These are phyloP conservation scores for Halcyon smyrnensis DNA, from an alignment of 2,797 vertebrate species.

Conservation along the genomic window DNA sequence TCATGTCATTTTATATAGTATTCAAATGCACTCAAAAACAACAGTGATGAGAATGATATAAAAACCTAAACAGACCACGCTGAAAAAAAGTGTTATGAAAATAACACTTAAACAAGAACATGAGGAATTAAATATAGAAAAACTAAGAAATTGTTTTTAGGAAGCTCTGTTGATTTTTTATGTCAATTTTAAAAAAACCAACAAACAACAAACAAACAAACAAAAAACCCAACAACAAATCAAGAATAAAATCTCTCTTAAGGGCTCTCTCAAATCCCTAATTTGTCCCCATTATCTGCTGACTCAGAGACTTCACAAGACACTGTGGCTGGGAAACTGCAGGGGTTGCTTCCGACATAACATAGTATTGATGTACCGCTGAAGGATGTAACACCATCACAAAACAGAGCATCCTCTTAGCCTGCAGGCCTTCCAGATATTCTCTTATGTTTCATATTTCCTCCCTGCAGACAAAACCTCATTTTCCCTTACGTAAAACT, in stretches of 20 bases:
- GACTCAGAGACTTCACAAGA: conserved; percentile 60
- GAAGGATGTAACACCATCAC: conserved; percentile 31
- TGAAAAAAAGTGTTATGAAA: background rate
- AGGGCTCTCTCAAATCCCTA: conserved; percentile 2
- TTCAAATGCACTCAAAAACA: conserved; percentile 28
- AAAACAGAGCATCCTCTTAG: conserved; percentile 36
- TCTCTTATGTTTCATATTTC: conserved; percentile 18
- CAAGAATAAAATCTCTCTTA: background rate
- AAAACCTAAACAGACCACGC: background rate
- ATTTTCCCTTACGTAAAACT: conserved; percentile 27
- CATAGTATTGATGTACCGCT: conserved; percentile 16
- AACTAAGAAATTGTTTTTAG: background rate
- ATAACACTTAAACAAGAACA: conserved; percentile 12
- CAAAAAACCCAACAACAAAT: background rate
- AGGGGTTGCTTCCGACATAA: conserved; percentile 55
- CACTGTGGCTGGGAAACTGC: conserved; percentile 36
- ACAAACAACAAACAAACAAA: background rate
- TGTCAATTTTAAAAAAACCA: background rate
- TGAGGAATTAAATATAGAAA: conserved; percentile 32
- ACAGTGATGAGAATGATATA: background rate
- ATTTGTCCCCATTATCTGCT: conserved; percentile 60
- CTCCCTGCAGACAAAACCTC: conserved; percentile 8
- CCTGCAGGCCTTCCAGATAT: conserved; percentile 47
- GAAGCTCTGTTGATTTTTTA: conserved; percentile 15
- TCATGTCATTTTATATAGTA: conserved; percentile 15